Evolutionary conservation across 2,888 invertebrate genomes (phyloP).

Genomic region (Dryobota labecula): DNA sequence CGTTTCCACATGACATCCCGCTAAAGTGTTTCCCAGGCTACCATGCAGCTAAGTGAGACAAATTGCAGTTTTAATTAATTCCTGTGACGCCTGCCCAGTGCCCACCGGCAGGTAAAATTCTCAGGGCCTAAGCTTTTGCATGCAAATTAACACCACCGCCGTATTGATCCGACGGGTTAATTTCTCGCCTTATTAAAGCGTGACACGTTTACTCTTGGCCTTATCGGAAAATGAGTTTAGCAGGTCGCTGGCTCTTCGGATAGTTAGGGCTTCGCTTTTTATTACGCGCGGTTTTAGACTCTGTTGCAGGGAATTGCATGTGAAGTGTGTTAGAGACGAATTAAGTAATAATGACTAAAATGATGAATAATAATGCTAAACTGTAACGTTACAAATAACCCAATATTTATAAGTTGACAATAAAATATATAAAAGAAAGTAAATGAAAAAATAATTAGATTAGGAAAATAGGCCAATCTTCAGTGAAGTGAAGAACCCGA

Average conservation of each 20-base stretch:
- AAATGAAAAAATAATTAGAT: too few species aligned
- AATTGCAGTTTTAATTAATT: conserved; percentile 80
- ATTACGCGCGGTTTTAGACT: not conserved
- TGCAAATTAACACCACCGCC: conserved; percentile 75
- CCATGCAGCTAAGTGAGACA: conserved; percentile 75
- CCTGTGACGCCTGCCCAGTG: conserved; percentile 66
- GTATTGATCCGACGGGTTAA: conserved; percentile 67
- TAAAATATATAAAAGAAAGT: too few species aligned
- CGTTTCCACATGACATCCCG: conserved; percentile 42
- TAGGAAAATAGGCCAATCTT: too few species aligned
- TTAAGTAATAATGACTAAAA: too few species aligned
- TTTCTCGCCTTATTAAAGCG: conserved; percentile 62
- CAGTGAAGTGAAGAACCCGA: too few species aligned
- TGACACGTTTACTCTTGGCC: conserved; percentile 40
- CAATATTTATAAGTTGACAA: too few species aligned
- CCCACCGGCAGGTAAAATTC: conserved; percentile 68
- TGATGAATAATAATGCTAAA: too few species aligned
- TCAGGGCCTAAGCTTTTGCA: conserved; percentile 73
- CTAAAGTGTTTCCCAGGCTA: conserved; percentile 64
- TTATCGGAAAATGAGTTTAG: conserved; percentile 34
- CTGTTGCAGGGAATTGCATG: not conserved
- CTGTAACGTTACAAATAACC: too few species aligned
- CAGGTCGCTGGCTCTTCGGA: conserved; percentile 4
- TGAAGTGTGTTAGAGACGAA: not conserved
- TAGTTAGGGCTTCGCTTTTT: conserved; percentile 14